Base-by-base conservation (phyloP, 2,797 vertebrate genomes). In the Brotogeris chrysoptera region DNA sequence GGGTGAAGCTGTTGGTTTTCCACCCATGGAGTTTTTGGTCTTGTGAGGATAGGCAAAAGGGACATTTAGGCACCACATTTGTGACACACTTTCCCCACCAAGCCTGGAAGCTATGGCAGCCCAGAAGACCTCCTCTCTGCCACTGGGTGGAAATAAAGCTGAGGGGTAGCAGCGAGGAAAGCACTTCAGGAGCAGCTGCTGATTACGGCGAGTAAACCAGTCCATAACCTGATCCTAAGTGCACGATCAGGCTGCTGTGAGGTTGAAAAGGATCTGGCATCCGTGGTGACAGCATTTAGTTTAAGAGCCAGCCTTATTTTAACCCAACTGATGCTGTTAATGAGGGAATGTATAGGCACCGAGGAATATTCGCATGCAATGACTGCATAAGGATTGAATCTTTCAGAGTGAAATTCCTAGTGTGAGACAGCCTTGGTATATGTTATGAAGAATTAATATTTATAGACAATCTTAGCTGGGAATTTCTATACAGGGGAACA, bases 381-480 rank as follows among this genome's bases (percentile, higher is more conserved):
- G 50, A 30, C 72, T 84, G 64, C 1, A 0, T 66, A 64, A 52
- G 46, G 55, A 78, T 41, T 90, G 57, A 66, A 66, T 61, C 43
- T 59, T 78, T 92, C 0, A 0, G 66, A 85, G 38, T 80, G 74
- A 90, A 82, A 85, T 93, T 95, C 65, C 71, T 85, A 53, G 81
- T 41, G 74, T 90, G 78, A 96, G 84, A 96, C 77, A 83, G 77
- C 50, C 72, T 83, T 91, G 57, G 65, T 92, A 43, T 49, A 88
- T 59, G 80, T 55, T 90, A 72, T n/a, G 49, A 88, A 60, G 86
- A 95, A 95, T 92, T 91, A 91, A 91, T 96, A 97, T 95, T 94
- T 96, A 91, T 96, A 89, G 91, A 77, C 36, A 66, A 34, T 34
- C 72, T 90, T 93, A 74, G 32, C 36, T 25, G n/a, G 61, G 70